phyloP scores from a whole-genome alignment of 2,888 invertebrate genomes.

The Adelognathus sp. region DNA sequence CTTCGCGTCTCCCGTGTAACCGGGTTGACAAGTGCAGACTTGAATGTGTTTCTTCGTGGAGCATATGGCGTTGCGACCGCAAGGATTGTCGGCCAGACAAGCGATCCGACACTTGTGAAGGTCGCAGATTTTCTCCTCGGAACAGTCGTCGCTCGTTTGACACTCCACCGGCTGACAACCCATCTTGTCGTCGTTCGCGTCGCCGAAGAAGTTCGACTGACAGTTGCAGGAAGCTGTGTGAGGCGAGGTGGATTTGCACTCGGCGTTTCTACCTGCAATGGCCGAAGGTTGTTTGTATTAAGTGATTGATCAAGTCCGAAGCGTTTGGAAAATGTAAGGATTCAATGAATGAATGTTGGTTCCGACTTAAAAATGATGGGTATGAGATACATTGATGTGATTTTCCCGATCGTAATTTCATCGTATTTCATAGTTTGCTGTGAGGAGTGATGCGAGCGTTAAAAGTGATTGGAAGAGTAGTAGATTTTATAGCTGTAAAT shows the following conservation, averaged over 20 bases:
- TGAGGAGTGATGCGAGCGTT: too few species aligned
- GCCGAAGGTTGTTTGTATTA: too few species aligned
- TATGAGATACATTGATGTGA: too few species aligned
- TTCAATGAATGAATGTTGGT: too few species aligned
- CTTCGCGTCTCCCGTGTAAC: constrained; percentile 91
- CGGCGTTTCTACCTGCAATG: constrained; percentile 91
- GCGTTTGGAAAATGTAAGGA: too few species aligned
- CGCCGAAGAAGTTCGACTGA: constrained; percentile 89
- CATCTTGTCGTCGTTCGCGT: constrained; percentile 87
- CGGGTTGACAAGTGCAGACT: constrained; percentile 92
- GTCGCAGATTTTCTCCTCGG: constrained; percentile 92
- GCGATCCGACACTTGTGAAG: constrained; percentile 93
- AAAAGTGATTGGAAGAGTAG: too few species aligned
- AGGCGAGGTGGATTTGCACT: constrained; percentile 87
- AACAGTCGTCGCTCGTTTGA: constrained; percentile 86
- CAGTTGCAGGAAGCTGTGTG: constrained; percentile 91
- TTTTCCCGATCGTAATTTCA: too few species aligned
- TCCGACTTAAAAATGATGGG: too few species aligned
- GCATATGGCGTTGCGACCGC: constrained; percentile 93
- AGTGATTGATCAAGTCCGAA: too few species aligned
- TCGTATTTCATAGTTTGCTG: too few species aligned
- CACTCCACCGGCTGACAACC: constrained; percentile 93
- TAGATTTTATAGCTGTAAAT: too few species aligned
- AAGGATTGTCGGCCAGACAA: constrained; percentile 91
- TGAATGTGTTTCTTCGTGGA: constrained; percentile 91